Percentiles rank a stretch among this genome's conserved stretches.
Evolutionary conservation across 1,140 invertebrate genomes (phyloP).

Genomic region (Drosophila simulans): DNA sequence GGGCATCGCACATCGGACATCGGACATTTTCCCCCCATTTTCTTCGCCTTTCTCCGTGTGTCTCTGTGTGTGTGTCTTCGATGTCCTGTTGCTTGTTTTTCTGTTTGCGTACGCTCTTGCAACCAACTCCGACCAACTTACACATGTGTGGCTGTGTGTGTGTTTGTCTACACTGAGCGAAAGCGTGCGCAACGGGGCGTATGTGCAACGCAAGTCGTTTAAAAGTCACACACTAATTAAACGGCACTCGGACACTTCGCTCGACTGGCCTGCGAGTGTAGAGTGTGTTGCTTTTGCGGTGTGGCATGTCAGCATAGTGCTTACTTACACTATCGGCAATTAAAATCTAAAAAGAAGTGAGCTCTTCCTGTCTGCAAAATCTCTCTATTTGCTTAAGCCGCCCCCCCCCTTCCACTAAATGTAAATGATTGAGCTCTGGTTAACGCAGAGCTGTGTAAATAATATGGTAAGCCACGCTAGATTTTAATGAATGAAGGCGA

Average conservation of each 20-base stretch:
- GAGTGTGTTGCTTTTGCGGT: not conserved
- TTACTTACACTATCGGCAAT: slow-evolving; percentile 72
- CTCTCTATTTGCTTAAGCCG: slow-evolving; percentile 74
- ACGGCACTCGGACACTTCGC: slow-evolving; percentile 54
- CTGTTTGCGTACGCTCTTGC: slow-evolving; percentile 21
- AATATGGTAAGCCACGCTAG: slow-evolving; percentile 64
- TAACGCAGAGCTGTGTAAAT: slow-evolving; percentile 70
- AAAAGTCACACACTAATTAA: slow-evolving; percentile 75
- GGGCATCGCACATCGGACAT: slow-evolving; percentile 39
- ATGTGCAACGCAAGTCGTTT: slow-evolving; percentile 69
- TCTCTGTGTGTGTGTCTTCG: slow-evolving; percentile 6
- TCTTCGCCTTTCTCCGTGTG: not conserved
- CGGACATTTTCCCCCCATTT: not conserved
- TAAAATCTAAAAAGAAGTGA: slow-evolving; percentile 78
- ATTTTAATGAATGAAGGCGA: slow-evolving; percentile 79
- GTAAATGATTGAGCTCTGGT: slow-evolving; percentile 51
- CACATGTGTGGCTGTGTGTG: slow-evolving; percentile 8
- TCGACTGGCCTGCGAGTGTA: slow-evolving; percentile 39
- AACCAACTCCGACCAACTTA: slow-evolving; percentile 2
- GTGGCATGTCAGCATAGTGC: slow-evolving; percentile 19
- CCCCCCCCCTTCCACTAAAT: slow-evolving; percentile 23
- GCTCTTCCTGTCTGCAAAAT: slow-evolving; percentile 30
- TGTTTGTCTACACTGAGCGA: slow-evolving; percentile 44
- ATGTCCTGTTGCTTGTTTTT: slow-evolving; percentile 41
- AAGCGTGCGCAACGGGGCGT: slow-evolving; percentile 59